Evolutionary conservation across 2,797 vertebrate genomes (phyloP), one percentile per base, ranked within the genome.

Genomic region (Catharus ustulatus): DNA sequence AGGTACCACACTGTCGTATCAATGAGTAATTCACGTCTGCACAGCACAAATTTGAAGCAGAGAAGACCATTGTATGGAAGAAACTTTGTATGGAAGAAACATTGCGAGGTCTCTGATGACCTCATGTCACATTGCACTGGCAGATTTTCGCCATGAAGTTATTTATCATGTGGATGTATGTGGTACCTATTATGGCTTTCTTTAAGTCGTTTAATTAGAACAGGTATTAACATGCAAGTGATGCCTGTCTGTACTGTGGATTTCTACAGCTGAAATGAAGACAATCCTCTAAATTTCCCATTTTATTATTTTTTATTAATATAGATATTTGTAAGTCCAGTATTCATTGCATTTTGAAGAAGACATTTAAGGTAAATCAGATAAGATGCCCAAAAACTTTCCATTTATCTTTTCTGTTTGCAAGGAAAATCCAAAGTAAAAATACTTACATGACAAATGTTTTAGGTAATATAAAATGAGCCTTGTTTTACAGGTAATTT

Each of bases 41-140:
- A 55, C 6, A 19, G 13, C 6, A n/a, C 4, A 11, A 11, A 20
- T 51, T 68, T 71, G 67, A 63, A 75, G 8, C 10, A 66, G 32
- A 32, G 26, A 68, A 51, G 10, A 46, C 15, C 36, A 22, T 10
- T 20, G 5, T 34, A 12, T 49, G 4, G 10, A 48, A 63, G 9
- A 76, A 72, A 40, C 3, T 2, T 1, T 38, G 9, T 2, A 38
- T 38, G 11, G 38, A 38, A 38, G 38, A 38, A 38, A 38, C 38
- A 38, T 11, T 38, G 38, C 11, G 2, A 81, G 1, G 5, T 16
- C 7, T 72, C 63, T 58, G 7, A 15, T 51, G 36, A 23, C 24
- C 4, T 64, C 8, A 14, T 38, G 11, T 7, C 3, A 4, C 9
- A 6, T 36, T 43, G 66, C 4, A 6, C 2, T 62, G 23, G 5